Evolutionary conservation across 1,140 invertebrate genomes (phyloP), one percentile per base, ranked within the genome.

Genomic region (Aethina tumida): DNA sequence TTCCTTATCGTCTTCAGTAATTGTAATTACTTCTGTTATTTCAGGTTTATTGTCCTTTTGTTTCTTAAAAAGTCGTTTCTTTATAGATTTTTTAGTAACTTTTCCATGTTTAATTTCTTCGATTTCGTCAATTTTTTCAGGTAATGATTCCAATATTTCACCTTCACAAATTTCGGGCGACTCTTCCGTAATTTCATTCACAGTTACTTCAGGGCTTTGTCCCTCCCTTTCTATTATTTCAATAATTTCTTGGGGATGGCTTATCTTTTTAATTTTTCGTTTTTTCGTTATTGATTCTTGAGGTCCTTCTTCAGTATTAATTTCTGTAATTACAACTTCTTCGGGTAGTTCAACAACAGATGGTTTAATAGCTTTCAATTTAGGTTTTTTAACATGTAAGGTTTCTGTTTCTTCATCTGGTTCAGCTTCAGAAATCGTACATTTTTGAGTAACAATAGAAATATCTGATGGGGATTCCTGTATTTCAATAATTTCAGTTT

Each of bases 211-310:
- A 3, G 51, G 58, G 19, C 64, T 42, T 10, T 62, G 58, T 26
- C 52, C 42, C 44, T 66, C 57, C 26, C 62, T 59, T 38, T 67
- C 63, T 53, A 67, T 63, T 53, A 67, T 57, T 30, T 67, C 51
- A 15, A 41, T 40, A 37, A 46, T 48, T 45, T 59, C 56, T 45
- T 60, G 56, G 9, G 55, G 53, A 7, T 55, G 44, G 14, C 47
- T 55, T 5, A 48, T 39, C 48, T 55, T 66, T 43, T 60, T 64
- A 4, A 59, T 52, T 4, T 52, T 50, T 9, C 53, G 56, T 49
- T 60, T 64, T 12, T 56, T 62, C 5, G 53, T 58, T 31, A 56
- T 52, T 39, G 59, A 63, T 37, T 58, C 58, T 39, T 59, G 60
- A 46, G 55, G 50, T 6, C 53, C 53, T 41, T 45, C 28, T 30